Evolutionary conservation across 2,113 vertebrate species (phyloP), one percentile per base, ranked within the genome.

Genomic region (Myotis davidii): DNA sequence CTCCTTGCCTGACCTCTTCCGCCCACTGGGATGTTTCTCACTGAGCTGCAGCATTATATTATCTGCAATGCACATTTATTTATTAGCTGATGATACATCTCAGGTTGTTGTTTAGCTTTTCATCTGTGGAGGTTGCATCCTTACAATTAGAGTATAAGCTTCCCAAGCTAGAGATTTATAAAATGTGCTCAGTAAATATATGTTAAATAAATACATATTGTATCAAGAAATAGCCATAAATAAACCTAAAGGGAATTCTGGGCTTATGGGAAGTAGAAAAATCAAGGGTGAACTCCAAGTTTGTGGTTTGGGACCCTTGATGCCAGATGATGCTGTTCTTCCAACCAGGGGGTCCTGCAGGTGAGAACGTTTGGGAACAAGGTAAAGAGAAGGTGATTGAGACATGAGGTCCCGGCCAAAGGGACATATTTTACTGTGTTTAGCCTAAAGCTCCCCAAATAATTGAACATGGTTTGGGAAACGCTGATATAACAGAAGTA

Each of bases 1-100:
- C 82, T 88, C 61, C 34, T 82, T 42, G 59, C 79, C 64, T 93
- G 95, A 91, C 73, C 93, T 91, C 74, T 42, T 95, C 72, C n/a
- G 48, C 59, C 70, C 81, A 91, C 69, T 64, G 4, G 95, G 78
- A 50, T 64, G 23, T 56, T 93, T 85, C 64, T 54, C 73, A 27
- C 32, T 21, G 65, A 82, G 78, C 56, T 65, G 42, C 72, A 86
- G 72, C 70, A n/a, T 64, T 32, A 17, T 73, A 25, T 81, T 56
- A 64, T 52, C 61, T 79, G 64, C 37, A 50, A 61, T 17, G 29
- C 3, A 23, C 25, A 82, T 72, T 77, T 81, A 81, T 76, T 74
- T 83, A 37, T 69, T 72, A 70, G 29, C 69, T 76, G 27, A 23
- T 69, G 18, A 54, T 34, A 73, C 29, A 20, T 54, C 29, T 91